A percentile compares a stretch with the other conserved stretches of the same genome.
Evolutionary conservation across 2,797 vertebrate species (phyloP).

Genomic region (Myotis pilosus): DNA sequence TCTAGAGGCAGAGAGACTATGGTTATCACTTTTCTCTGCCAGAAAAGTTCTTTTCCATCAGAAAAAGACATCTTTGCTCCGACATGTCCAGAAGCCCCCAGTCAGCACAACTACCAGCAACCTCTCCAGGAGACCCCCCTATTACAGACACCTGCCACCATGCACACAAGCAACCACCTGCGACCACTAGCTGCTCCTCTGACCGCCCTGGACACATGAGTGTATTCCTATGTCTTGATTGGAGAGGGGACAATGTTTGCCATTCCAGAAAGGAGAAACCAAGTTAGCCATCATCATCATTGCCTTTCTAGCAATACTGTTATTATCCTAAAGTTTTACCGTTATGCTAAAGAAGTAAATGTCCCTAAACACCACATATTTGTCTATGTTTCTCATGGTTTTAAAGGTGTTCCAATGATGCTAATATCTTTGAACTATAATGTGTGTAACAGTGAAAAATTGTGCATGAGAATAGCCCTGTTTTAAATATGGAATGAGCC

Average conservation of each 20-base stretch:
- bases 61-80: not conserved
- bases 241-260: not conserved
- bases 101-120: not conserved
- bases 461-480: not conserved
- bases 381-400: not conserved
- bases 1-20: not conserved
- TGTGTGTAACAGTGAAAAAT: not conserved
- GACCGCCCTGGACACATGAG: not conserved
- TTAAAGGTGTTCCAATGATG: not conserved
- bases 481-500: not conserved
- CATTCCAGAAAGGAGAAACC: not conserved
- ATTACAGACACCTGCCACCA: not conserved
- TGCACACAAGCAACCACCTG: not conserved
- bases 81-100: not conserved
- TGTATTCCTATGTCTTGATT: too few relatives aligned
- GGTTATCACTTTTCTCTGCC: not conserved
- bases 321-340: not conserved
- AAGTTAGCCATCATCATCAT: not conserved
- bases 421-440: not conserved
- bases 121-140: not conserved
- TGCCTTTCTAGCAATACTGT: not conserved
- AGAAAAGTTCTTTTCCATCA: not conserved
- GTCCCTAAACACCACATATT: not conserved
- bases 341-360: not conserved
- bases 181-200: not conserved